These are phyloP conservation scores for Ganaspis brasiliensis DNA, from an alignment of 2,888 invertebrate species.

Conservation along the genomic window DNA sequence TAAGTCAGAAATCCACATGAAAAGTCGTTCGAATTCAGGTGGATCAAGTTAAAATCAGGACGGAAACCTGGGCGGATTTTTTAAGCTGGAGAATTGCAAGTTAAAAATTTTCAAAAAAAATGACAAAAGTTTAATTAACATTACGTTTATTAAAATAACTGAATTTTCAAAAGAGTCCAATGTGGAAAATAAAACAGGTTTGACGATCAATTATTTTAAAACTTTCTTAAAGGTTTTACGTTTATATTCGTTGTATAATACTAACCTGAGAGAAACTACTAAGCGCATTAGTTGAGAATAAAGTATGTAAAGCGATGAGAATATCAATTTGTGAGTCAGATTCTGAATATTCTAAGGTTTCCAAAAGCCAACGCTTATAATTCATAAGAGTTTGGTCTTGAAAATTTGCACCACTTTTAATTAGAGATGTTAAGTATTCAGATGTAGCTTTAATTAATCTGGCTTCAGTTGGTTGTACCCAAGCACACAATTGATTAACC, in stretches of 20 bases:
- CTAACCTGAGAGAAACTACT: conserved; percentile 63
- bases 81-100: too few species aligned
- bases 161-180: too few species aligned
- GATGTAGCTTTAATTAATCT: conserved; percentile 65
- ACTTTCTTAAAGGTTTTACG: background rate
- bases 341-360: conserved; percentile 63
- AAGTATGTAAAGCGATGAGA: conserved; percentile 62
- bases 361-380: conserved; percentile 67
- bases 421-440: conserved; percentile 65
- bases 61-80: too few species aligned
- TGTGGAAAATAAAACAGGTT: too few species aligned
- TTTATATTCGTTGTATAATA: background rate
- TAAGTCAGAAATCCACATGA: too few species aligned
- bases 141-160: too few species aligned
- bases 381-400: conserved; percentile 60
- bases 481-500: conserved; percentile 66
- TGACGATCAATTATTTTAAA: too few species aligned
- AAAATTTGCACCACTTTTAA: conserved; percentile 60
- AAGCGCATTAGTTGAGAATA: conserved; percentile 62
- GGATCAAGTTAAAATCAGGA: too few species aligned
- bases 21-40: too few species aligned
- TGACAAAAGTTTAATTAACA: too few species aligned
- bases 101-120: too few species aligned
- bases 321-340: conserved; percentile 55
- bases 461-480: conserved; percentile 62